These are phyloP conservation scores for Naja naja DNA, from an alignment of 2,113 vertebrate species.

Conservation along the genomic window DNA sequence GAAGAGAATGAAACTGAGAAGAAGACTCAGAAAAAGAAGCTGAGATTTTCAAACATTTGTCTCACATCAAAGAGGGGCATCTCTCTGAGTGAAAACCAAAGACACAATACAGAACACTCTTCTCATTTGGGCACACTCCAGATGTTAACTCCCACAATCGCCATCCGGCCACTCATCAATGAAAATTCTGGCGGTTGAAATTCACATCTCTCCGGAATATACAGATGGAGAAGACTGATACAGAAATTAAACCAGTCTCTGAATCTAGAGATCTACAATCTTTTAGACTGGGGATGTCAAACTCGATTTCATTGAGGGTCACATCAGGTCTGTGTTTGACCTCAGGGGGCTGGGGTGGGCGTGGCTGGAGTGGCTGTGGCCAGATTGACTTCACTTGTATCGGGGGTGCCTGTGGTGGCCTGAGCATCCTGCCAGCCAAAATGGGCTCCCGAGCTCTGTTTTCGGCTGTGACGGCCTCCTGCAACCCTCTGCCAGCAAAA, in stretches of 20 bases:
- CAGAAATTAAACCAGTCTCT: neutral
- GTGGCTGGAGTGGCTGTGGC: too few relatives aligned
- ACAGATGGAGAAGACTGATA: neutral
- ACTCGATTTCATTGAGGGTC: too few relatives aligned
- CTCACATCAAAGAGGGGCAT: neutral
- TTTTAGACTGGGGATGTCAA: neutral
- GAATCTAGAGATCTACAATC: neutral
- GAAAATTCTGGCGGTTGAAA: neutral
- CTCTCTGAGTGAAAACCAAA: neutral
- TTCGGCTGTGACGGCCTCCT: too few relatives aligned
- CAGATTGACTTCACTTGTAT: too few relatives aligned
- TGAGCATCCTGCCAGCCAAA: too few relatives aligned
- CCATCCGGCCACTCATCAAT: neutral
- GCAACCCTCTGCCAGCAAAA: too few relatives aligned
- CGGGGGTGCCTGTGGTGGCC: too few relatives aligned
- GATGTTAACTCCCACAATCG: neutral
- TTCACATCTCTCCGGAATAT: neutral
- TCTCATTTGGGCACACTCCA: neutral
- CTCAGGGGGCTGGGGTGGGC: too few relatives aligned
- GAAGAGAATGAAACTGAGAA: neutral
- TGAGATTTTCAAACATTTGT: neutral
- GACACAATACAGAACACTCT: neutral
- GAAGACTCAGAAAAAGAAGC: neutral
- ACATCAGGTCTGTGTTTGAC: too few relatives aligned
- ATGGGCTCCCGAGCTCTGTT: too few relatives aligned